A percentile compares a stretch with the other conserved stretches of the same genome.
Evolutionary conservation across 2,113 vertebrate genomes (phyloP).

Genomic region (Anseranas semipalmata): DNA sequence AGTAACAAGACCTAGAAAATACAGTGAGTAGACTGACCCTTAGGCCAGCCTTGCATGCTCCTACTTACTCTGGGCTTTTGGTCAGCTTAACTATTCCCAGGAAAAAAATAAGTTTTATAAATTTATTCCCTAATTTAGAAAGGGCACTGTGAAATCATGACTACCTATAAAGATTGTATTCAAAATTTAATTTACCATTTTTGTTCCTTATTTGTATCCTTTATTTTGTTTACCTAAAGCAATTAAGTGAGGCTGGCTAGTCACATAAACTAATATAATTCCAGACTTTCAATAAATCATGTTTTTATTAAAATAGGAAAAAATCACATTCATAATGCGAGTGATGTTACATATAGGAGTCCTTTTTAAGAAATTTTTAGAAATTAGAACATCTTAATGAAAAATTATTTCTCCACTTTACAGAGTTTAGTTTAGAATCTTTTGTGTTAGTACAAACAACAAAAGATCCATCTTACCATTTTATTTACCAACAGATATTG

Average conservation of each 20-base stretch:
- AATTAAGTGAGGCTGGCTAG: neutral
- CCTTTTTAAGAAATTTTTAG: neutral
- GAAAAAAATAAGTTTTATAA: neutral
- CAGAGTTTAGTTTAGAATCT: neutral
- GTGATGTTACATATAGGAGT: neutral
- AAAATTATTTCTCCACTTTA: neutral
- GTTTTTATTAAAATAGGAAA: neutral
- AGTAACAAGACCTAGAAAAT: neutral
- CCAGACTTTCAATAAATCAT: neutral
- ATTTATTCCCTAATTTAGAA: neutral
- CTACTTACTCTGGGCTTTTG: neutral
- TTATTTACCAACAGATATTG: neutral
- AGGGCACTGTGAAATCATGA: neutral
- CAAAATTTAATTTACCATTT: neutral
- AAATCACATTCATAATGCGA: neutral
- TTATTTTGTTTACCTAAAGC: neutral
- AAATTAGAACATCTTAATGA: neutral
- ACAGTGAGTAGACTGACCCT: neutral
- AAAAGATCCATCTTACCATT: neutral
- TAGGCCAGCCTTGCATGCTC: neutral
- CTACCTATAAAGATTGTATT: neutral
- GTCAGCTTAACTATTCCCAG: neutral
- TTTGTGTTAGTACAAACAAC: neutral
- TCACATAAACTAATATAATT: neutral
- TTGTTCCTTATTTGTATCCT: neutral